phyloP scores from a whole-genome alignment of 2,113 vertebrate genomes.

The Epinephelus lanceolatus region DNA sequence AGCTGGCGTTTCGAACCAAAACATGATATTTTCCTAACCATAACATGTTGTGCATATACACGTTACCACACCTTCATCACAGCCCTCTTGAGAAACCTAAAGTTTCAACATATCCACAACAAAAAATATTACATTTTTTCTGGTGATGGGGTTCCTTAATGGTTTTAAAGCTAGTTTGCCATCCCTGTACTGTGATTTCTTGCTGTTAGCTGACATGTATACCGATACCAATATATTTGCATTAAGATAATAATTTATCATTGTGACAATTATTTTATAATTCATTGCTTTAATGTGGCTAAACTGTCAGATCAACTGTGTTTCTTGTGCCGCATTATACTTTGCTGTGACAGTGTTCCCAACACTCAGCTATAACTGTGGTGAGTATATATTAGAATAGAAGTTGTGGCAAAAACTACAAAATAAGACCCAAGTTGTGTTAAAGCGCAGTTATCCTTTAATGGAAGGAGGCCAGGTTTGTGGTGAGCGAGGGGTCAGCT shows the following conservation, averaged over 20 bases:
- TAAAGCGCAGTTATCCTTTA: constrained; percentile 8
- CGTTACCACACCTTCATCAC: too few relatives aligned
- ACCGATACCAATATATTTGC: too few relatives aligned
- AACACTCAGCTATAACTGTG: not conserved
- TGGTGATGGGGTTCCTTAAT: not conserved
- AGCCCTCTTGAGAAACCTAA: too few relatives aligned
- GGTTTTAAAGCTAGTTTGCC: not conserved
- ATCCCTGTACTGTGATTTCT: not conserved
- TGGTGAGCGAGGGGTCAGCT: constrained; percentile 52
- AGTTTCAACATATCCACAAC: too few relatives aligned
- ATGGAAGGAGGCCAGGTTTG: constrained; percentile 9
- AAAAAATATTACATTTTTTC: too few relatives aligned
- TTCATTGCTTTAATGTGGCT: not conserved
- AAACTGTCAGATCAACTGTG: not conserved
- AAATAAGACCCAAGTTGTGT: not conserved
- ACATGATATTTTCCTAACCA: too few relatives aligned
- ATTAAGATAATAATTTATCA: not conserved
- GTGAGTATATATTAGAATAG: not conserved
- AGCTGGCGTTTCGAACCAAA: too few relatives aligned
- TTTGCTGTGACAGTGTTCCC: not conserved
- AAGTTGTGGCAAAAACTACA: not conserved
- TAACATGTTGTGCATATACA: too few relatives aligned
- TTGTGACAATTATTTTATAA: too few relatives aligned
- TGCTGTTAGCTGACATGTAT: not conserved
- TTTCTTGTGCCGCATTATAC: not conserved